Percentiles rank a stretch among this genome's conserved stretches.
phyloP scores from a whole-genome alignment of 2,888 invertebrate species.

The Holacanthella duospinosa region DNA sequence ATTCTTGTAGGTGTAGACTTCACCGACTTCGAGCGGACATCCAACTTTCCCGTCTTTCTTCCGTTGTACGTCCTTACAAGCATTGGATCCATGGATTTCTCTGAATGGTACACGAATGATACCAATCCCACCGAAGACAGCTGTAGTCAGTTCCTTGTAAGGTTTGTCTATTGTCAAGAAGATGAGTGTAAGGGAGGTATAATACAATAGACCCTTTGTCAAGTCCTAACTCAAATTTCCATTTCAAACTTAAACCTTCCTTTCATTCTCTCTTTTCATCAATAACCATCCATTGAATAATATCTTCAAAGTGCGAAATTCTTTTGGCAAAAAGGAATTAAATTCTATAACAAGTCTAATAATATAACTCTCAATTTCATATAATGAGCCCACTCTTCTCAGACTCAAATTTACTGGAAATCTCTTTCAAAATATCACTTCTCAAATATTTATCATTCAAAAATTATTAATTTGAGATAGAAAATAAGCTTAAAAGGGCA shows the following conservation, averaged over 20 bases:
- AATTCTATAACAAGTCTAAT: too few species aligned
- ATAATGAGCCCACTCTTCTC: too few species aligned
- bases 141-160: conserved; percentile 33
- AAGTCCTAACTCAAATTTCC: neutral
- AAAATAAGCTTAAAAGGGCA: too few species aligned
- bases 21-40: conserved; percentile 31
- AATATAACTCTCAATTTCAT: too few species aligned
- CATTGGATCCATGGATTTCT: conserved; percentile 35
- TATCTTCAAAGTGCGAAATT: too few species aligned
- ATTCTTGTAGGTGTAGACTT: conserved; percentile 36
- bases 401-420: too few species aligned
- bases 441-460: too few species aligned
- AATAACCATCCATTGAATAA: too few species aligned
- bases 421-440: too few species aligned
- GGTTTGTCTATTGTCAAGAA: conserved; percentile 21
- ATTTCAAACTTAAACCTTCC: neutral
- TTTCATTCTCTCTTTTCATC: neutral
- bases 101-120: conserved; percentile 37
- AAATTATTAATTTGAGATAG: too few species aligned
- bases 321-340: too few species aligned
- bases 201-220: neutral
- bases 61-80: conserved; percentile 33
- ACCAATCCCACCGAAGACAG: conserved; percentile 37
- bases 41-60: conserved; percentile 29
- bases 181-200: neutral